These are phyloP conservation scores for Pedetes capensis DNA, from an alignment of 2,113 vertebrate genomes.

Conservation along the genomic window DNA sequence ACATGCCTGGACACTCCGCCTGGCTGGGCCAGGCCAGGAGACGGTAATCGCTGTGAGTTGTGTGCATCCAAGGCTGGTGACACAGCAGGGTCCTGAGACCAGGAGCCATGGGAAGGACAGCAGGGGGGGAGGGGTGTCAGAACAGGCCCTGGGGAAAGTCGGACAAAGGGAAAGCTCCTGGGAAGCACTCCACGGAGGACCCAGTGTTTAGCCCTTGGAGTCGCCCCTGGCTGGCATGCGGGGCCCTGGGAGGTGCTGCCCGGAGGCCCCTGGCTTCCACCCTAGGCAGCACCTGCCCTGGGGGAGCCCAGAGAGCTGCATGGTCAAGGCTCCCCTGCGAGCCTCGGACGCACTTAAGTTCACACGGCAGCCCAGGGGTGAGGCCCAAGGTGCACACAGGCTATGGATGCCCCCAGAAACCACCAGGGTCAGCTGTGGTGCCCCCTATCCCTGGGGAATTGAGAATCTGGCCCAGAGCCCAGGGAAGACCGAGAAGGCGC, in stretches of 20 bases:
- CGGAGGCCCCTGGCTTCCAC: not conserved
- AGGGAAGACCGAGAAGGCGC: not conserved
- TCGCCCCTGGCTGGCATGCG: too few relatives aligned
- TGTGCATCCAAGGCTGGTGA: not conserved
- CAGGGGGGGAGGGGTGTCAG: too few relatives aligned
- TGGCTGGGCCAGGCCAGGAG: not conserved
- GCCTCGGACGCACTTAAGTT: not conserved
- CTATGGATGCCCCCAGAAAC: fast-evolving
- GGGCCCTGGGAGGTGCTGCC: not conserved
- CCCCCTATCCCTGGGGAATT: not conserved
- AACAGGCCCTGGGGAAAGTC: too few relatives aligned
- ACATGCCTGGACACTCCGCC: not conserved
- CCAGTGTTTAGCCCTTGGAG: too few relatives aligned
- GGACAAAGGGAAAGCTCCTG: too few relatives aligned
- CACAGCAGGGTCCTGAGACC: not conserved
- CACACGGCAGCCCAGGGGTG: not conserved
- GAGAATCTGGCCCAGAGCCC: not conserved
- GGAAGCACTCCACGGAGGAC: too few relatives aligned
- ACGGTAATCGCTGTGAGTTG: not conserved
- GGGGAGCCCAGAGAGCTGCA: not conserved
- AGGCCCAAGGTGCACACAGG: fast-evolving
- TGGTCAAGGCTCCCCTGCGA: not conserved
- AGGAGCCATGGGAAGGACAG: too few relatives aligned
- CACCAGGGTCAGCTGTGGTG: not conserved
- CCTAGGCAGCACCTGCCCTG: not conserved